Evolutionary conservation across 1,140 invertebrate species (phyloP), one percentile per base, ranked within the genome.

Genomic region (Zaprionus gabonicus): DNA sequence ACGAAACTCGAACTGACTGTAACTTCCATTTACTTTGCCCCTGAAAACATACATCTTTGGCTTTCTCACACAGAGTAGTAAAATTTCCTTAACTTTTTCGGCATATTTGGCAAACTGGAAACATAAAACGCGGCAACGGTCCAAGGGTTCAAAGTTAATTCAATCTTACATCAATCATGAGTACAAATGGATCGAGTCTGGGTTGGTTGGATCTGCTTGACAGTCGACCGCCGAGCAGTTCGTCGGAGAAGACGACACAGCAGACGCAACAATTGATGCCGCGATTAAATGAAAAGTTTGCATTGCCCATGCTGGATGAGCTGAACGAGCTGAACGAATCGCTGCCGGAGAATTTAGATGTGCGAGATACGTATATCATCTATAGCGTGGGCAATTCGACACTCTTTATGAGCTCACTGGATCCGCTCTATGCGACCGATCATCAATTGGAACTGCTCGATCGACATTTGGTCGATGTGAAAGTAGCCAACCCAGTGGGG

Each of bases 331-430:
- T 41, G 56, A 44, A 4, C 9, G 46, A 51, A 51, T 51, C 46
- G 12, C 17, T 15, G 27, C 6, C 72, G 0, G 17, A 34, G 1
- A 23, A 57, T 31, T 4, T 20, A 28, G 17, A 62, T 10, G 41
- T n/a, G 4, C 69, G 78, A 59, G 71, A 85, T 15, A 72, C 60
- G 2, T 85, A 85, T 9, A 67, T 85, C 17, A 68, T 85, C 0
- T 85, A 85, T 7, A 85, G 82, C 13, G 67, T 55, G 1, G 82
- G 82, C 12, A 85, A 81, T 31, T 25, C 71, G 7, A 85, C 82
- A 10, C 71, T 85, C 9, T 62, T 73, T 7, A 51, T 85, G 44
- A 27, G 56, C 31, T 64, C 82, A 4, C n/a, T 76, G 9, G 65
- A 86, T 36, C 49, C 80, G 0, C 1, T 31, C 1, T n/a, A 17